phyloP scores from a whole-genome alignment of 1,140 invertebrate genomes.

The Drosophila arizonae region DNA sequence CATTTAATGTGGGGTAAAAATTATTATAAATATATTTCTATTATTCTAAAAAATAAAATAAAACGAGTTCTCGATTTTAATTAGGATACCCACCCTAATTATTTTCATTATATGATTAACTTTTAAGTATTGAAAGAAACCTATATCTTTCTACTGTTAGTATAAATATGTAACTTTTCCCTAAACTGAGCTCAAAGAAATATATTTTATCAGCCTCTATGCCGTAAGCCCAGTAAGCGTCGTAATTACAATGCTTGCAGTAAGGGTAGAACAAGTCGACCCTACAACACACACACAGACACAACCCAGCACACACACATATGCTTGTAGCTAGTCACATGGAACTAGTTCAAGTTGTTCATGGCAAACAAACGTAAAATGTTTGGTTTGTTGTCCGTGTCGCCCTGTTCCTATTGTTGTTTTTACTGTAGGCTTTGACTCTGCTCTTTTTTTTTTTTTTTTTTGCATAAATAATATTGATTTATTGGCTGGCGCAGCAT shows the following conservation, averaged over 20 bases:
- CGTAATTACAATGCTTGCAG: background rate
- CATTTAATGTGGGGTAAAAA: too few relatives aligned
- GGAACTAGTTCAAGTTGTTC: conserved; percentile 72
- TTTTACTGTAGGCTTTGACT: conserved; percentile 12
- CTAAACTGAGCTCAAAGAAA: too few relatives aligned
- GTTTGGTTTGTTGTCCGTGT: conserved; percentile 29
- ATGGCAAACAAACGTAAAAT: conserved; percentile 50
- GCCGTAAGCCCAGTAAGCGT: too few relatives aligned
- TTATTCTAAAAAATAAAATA: too few relatives aligned
- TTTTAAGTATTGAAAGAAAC: too few relatives aligned
- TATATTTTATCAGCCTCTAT: too few relatives aligned
- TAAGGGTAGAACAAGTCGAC: conserved; percentile 8
- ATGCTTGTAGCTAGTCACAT: conserved; percentile 6
- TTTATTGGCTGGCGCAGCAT: conserved; percentile 73
- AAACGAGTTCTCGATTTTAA: too few relatives aligned
- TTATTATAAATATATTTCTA: too few relatives aligned
- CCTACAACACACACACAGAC: conserved; percentile 10
- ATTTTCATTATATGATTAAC: too few relatives aligned
- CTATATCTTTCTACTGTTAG: too few relatives aligned
- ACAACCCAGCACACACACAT: conserved; percentile 20
- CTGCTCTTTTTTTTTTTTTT: conserved; percentile 19
- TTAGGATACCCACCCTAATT: too few relatives aligned
- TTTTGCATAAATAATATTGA: conserved; percentile 81
- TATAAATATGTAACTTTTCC: too few relatives aligned
- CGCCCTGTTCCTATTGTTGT: conserved; percentile 12